Evolutionary conservation across 2,113 vertebrate species (phyloP).

Genomic region (Orthonyx spaldingii): DNA sequence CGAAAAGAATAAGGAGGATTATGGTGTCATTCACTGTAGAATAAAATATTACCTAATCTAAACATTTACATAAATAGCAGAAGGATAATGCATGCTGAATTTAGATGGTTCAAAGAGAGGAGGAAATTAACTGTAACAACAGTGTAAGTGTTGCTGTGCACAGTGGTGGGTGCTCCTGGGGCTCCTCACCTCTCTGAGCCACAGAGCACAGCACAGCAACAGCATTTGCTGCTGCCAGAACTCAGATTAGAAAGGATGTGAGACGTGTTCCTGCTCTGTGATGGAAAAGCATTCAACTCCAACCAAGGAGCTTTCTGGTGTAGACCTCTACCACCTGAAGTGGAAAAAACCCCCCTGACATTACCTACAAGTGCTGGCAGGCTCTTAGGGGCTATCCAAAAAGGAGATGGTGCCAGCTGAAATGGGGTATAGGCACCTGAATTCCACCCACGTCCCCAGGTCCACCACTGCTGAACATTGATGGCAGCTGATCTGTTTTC

Average conservation of each 20-base stretch:
- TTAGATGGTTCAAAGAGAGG: constrained; percentile 29
- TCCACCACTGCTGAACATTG: neutral
- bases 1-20: constrained; percentile 59
- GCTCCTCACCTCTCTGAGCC: neutral
- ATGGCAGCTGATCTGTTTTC: neutral
- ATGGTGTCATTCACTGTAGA: constrained; percentile 57
- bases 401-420: neutral
- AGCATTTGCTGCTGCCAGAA: neutral
- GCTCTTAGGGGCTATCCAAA: neutral
- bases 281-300: neutral
- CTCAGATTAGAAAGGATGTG: neutral
- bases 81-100: constrained; percentile 41
- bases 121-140: constrained; percentile 44
- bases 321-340: neutral
- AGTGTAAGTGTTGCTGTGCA: neutral
- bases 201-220: accelerated
- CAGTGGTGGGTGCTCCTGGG: neutral
- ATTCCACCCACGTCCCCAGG: neutral
- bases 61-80: constrained; percentile 62
- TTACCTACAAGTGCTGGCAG: neutral
- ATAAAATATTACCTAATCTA: constrained; percentile 65
- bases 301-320: neutral
- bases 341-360: neutral
- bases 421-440: neutral
- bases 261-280: neutral